Evolutionary conservation across 2,888 invertebrate species (phyloP).

Genomic region (Brachycybe producta): DNA sequence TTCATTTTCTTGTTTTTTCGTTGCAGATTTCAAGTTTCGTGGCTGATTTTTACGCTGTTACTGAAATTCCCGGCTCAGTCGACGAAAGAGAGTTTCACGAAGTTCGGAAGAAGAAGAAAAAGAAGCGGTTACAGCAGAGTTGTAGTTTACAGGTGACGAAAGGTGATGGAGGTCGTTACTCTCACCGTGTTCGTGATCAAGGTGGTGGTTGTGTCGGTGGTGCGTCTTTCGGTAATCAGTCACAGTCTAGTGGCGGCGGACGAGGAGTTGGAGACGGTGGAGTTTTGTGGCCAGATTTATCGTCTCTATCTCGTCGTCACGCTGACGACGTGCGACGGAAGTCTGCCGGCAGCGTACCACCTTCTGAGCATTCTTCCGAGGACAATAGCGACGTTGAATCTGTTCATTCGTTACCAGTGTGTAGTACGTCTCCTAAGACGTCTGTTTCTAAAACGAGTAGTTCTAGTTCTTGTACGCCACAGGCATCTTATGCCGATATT

Average conservation of each 20-base stretch:
- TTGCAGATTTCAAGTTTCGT: conserved; percentile 6
- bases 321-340: conserved; percentile 37
- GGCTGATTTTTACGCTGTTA: conserved; percentile 15
- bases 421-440: conserved; percentile 36
- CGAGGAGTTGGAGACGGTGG: conserved; percentile 1
- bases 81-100: conserved; percentile 54
- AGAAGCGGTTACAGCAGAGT: not conserved
- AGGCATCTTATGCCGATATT: conserved; percentile 69
- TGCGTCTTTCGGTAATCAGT: conserved; percentile 29
- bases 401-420: conserved; percentile 65
- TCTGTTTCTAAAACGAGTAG: conserved; percentile 28
- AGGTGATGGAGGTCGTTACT: too few relatives aligned
- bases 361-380: conserved; percentile 63
- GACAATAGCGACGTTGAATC: conserved; percentile 67
- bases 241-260: conserved; percentile 5
- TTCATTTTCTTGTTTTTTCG: conserved; percentile 1
- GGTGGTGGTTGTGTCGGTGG: conserved; percentile 21
- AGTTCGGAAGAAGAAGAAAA: conserved; percentile 55
- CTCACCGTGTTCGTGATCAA: too few relatives aligned
- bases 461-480: conserved; percentile 35
- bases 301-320: conserved; percentile 18
- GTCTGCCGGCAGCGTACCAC: conserved; percentile 65
- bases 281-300: conserved; percentile 10
- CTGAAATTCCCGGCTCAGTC: not conserved
- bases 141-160: too few relatives aligned